These are phyloP conservation scores for Ferdinandea cuprea DNA, from an alignment of 2,888 invertebrate genomes.

Conservation along the genomic window DNA sequence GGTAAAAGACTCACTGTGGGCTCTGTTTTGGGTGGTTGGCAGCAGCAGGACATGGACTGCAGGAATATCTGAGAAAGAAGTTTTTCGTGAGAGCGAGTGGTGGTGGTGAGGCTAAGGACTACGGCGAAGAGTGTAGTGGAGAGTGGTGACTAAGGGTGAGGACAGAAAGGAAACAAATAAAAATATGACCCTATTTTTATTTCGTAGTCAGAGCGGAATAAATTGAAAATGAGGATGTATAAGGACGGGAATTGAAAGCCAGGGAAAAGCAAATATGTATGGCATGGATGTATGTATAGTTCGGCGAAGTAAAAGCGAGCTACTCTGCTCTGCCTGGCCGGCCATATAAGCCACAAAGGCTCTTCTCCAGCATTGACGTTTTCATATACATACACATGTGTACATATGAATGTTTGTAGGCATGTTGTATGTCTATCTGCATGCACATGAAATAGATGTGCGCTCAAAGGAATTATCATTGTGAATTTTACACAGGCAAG, in stretches of 20 bases:
- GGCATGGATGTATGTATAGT: not conserved
- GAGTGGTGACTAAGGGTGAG: too few species aligned
- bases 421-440: not conserved
- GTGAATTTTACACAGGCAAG: slow-evolving; percentile 17
- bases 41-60: not conserved
- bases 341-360: slow-evolving; percentile 33
- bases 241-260: not conserved
- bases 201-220: slow-evolving; percentile 62
- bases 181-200: slow-evolving; percentile 69
- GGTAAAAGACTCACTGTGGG: slow-evolving; percentile 11
- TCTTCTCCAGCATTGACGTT: slow-evolving; percentile 28
- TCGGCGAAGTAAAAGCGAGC: slow-evolving; percentile 9
- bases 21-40: not conserved
- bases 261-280: slow-evolving; percentile 43
- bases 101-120: too few species aligned
- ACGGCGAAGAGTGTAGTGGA: too few species aligned
- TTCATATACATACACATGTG: too few species aligned
- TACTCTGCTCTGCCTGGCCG: slow-evolving; percentile 26
- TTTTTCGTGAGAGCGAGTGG: slow-evolving; percentile 6
- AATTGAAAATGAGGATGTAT: slow-evolving; percentile 57
- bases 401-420: not conserved
- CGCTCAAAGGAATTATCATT: slow-evolving; percentile 52
- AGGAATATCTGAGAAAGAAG: slow-evolving; percentile 10
- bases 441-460: slow-evolving; percentile 30
- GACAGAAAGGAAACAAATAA: slow-evolving; percentile 62